phyloP scores from a whole-genome alignment of 2,113 vertebrate species.

The Esox niger region DNA sequence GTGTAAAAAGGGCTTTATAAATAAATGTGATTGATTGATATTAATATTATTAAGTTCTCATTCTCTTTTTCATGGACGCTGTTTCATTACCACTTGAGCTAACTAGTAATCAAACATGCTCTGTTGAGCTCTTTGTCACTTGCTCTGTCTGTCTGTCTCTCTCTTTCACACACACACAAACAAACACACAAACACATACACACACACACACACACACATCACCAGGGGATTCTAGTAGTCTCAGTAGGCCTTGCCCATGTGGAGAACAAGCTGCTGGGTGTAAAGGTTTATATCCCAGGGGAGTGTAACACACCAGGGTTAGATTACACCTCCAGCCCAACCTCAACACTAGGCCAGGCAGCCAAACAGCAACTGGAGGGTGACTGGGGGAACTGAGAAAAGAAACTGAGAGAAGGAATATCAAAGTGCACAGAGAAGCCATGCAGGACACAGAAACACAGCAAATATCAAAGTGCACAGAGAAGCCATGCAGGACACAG shows the following conservation, averaged over 20 bases:
- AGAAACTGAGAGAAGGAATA: background rate
- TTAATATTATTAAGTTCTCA: conserved; percentile 4
- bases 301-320: conserved; percentile 47
- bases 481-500: too few relatives aligned
- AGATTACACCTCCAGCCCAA: conserved; percentile 52
- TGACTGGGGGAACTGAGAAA: background rate
- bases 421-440: background rate
- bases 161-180: background rate
- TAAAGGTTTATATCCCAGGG: conserved; percentile 34
- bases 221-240: background rate
- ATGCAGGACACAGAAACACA: too few relatives aligned
- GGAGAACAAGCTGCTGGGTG: conserved; percentile 27
- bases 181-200: background rate
- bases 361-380: conserved; percentile 21
- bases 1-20: too few relatives aligned
- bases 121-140: conserved; percentile 1
- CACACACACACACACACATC: background rate
- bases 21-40: too few relatives aligned
- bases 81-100: background rate
- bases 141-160: background rate
- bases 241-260: conserved; percentile 23
- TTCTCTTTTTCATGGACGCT: background rate
- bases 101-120: conserved; percentile 1
- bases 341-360: conserved; percentile 31
- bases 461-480: too few relatives aligned